Evolutionary conservation across 2,113 vertebrate genomes (phyloP), one percentile per base, ranked within the genome.

Genomic region (Thamnaconus septentrionalis): DNA sequence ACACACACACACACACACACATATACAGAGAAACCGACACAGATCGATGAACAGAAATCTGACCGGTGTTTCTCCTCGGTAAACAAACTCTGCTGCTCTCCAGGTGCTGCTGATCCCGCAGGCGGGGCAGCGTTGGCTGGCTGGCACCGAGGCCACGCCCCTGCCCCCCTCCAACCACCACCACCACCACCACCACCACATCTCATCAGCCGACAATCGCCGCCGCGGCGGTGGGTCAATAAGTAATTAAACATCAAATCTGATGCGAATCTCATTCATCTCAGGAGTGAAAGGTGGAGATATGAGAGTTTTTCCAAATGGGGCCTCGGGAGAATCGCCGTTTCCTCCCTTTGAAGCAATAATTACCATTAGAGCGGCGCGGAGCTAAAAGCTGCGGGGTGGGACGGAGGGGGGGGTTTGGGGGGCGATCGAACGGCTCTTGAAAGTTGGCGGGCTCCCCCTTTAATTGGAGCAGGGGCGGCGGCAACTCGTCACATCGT

Each of bases 181-280:
- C 48, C n/a, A 10, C 48, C 48, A 11, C 48, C n/a, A 31, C 18
- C 18, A 31, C 1, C 48, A 11, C 48, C n/a, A 10, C 48, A 50
- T 50, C 9, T 50, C 48, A 4, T 41, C 46, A 49, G 18, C 18
- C 44, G 60, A 66, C 73, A 76, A 83, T 77, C 61, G 44, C 18
- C n/a, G 41, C 64, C 44, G 49, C 5, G 18, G 49, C 5, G 18
- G 73, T 64, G 66, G 78, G 70, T 85, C 75, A 78, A 83, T 81
- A 84, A 60, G 79, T 88, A 87, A 91, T 90, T 85, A 85, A 85
- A 87, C 82, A 87, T 92, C 75, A 84, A 85, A 89, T 86, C 67
- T 74, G 72, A 87, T 85, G 89, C 83, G 53, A 85, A 85, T 90
- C 82, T 79, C 71, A 82, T 86, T 88, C 77, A 88, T 91, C 76